These are phyloP conservation scores for Peucedramus taeniatus DNA, from an alignment of 2,113 vertebrate genomes.

Conservation along the genomic window DNA sequence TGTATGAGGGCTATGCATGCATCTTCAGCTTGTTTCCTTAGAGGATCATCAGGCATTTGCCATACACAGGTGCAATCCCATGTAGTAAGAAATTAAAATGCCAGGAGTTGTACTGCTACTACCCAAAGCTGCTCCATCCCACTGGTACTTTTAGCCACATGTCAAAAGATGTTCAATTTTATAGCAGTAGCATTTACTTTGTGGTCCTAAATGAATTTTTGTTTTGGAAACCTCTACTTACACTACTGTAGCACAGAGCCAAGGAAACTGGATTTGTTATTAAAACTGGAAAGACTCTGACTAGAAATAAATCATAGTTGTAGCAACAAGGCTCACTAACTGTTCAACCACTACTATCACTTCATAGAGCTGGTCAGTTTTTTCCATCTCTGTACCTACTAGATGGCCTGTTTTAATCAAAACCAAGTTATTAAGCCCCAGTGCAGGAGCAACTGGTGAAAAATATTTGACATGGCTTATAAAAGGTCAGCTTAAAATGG, in stretches of 20 bases:
- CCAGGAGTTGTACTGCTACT: neutral
- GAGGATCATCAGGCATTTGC: neutral
- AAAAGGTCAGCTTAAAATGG: neutral
- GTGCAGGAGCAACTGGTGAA: neutral
- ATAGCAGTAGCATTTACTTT: neutral
- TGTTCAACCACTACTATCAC: neutral
- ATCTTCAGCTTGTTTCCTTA: conserved; percentile 40
- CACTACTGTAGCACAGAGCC: neutral
- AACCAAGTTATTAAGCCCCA: neutral
- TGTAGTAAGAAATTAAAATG: conserved; percentile 26
- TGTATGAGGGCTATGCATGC: neutral
- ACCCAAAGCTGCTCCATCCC: neutral
- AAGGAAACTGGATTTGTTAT: neutral
- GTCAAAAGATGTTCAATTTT: neutral
- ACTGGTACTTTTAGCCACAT: neutral
- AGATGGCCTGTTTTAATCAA: neutral
- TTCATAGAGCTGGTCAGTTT: neutral
- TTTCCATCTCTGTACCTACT: neutral
- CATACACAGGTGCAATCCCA: neutral
- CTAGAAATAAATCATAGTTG: neutral
- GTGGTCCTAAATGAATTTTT: neutral
- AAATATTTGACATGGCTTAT: neutral
- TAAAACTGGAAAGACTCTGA: neutral
- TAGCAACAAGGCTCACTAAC: neutral
- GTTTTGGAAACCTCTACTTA: neutral